These are phyloP conservation scores for Acanthosepion pharaonis DNA, from an alignment of 2,888 invertebrate genomes.

Conservation along the genomic window DNA sequence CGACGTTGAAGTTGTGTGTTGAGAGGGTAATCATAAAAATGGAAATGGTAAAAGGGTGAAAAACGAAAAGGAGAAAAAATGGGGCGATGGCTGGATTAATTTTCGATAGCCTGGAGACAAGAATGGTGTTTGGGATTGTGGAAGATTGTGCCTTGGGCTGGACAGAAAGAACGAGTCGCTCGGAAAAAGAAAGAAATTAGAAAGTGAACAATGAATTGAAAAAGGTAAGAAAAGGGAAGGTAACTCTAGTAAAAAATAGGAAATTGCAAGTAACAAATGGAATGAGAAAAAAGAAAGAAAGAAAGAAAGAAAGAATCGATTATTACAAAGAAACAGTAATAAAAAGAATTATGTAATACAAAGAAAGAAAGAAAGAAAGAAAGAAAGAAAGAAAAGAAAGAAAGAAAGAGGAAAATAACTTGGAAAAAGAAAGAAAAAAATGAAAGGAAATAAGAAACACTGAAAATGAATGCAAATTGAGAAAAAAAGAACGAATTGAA, in stretches of 20 bases:
- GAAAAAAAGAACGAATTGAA: not conserved
- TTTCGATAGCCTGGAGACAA: not conserved
- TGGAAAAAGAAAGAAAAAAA: not conserved
- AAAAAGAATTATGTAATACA: not conserved
- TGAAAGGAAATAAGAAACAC: not conserved
- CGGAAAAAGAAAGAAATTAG: not conserved
- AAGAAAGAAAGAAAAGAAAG: not conserved
- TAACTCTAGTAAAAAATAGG: not conserved
- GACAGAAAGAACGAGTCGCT: not conserved
- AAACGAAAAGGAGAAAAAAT: not conserved
- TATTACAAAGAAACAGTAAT: not conserved
- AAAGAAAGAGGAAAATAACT: not conserved
- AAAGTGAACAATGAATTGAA: not conserved
- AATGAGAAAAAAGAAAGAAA: not conserved
- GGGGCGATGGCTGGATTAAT: not conserved
- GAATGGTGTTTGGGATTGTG: not conserved
- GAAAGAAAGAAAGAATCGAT: not conserved
- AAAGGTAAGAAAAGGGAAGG: not conserved
- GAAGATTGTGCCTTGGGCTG: not conserved
- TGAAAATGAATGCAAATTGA: not conserved
- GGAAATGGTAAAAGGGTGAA: not conserved
- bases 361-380: not conserved
- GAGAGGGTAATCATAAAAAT: slow-evolving; percentile 2
- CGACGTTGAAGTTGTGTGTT: not conserved
- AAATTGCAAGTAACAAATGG: not conserved